Evolutionary conservation across 2,113 vertebrate species (phyloP), one percentile per base, ranked within the genome.

Genomic region (Oriolus oriolus): DNA sequence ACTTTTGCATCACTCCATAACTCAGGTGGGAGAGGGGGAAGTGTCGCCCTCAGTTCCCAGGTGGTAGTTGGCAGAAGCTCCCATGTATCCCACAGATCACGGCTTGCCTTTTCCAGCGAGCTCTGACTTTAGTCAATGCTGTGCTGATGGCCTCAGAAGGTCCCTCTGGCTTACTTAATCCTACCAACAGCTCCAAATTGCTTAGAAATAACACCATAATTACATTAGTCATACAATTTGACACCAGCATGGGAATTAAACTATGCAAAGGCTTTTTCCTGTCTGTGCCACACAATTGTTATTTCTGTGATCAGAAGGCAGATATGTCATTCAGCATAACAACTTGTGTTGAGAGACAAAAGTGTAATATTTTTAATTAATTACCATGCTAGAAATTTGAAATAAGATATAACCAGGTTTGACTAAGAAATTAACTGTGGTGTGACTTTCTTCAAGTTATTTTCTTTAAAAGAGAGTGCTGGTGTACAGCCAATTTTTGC

Each of bases 191-290:
- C 75, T 44, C 17, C 52, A 79, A 33, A 85, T 35, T 41, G 12
- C 31, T 91, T 68, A 68, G 69, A 85, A 94, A 85, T 76, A 71
- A 52, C 52, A 60, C 24, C 39, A 45, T 57, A 41, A 56, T 84
- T 81, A 42, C 13, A 64, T 56, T 60, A 76, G 27, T 64, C 59
- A 70, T 39, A 50, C 7, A 39, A 16, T 47, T 75, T 84, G 74
- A 75, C 50, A 85, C 19, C 35, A 60, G 6, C 13, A 56, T 49
- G 22, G 15, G 74, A 89, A 57, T 68, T 37, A 65, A 85, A 71
- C 17, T 35, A 31, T 50, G 53, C 17, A 78, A 75, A 82, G 75
- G 7, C 18, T 30, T 92, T 84, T 57, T 57, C 28, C 60, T 68
- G 4, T 54, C 69, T 56, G 13, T 76, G n/a, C 9, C 1, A 9